Conservation (phyloP, 2,888 invertebrate species). For the Cremastinae sp. region DNA sequence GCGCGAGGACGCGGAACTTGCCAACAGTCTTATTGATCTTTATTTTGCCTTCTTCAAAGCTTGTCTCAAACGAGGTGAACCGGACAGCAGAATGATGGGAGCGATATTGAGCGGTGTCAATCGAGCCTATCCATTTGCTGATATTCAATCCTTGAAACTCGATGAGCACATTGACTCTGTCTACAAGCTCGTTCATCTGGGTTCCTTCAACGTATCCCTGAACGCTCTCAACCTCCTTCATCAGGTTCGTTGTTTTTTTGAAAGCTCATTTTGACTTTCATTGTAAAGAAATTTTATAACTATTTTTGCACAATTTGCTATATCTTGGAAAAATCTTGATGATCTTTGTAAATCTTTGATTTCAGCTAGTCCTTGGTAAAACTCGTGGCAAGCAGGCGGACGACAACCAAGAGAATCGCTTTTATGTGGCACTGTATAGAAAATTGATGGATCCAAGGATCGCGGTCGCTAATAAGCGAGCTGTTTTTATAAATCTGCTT, state of each 20-base stretch:
- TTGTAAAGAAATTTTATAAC: no score
- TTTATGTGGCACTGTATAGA: constrained; percentile 93
- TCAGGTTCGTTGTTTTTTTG: constrained; percentile 78
- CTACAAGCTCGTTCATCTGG: constrained; percentile 90
- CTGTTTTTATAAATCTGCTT: constrained; percentile 92
- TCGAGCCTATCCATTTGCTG: constrained; percentile 91
- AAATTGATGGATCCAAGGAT: constrained; percentile 91
- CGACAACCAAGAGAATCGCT: constrained; percentile 83
- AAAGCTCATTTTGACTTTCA: no score
- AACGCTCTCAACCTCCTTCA: constrained; percentile 83
- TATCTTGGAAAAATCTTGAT: no score
- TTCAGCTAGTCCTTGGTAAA: constrained; percentile 68
- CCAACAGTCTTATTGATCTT: constrained; percentile 91
- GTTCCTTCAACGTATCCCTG: constrained; percentile 86
- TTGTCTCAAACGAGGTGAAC: constrained; percentile 91
- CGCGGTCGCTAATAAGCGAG: constrained; percentile 85
- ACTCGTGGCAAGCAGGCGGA: no score
- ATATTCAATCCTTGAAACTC: constrained; percentile 83
- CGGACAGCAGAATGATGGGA: constrained; percentile 92
- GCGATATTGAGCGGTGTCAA: constrained; percentile 91
- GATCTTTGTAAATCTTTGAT: no score
- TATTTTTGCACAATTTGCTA: no score
- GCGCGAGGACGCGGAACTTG: constrained; percentile 87
- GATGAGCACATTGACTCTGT: constrained; percentile 87
- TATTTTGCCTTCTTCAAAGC: constrained; percentile 98